Evolutionary conservation across 2,888 invertebrate genomes (phyloP).

Genomic region (Nymphalis polychloros): DNA sequence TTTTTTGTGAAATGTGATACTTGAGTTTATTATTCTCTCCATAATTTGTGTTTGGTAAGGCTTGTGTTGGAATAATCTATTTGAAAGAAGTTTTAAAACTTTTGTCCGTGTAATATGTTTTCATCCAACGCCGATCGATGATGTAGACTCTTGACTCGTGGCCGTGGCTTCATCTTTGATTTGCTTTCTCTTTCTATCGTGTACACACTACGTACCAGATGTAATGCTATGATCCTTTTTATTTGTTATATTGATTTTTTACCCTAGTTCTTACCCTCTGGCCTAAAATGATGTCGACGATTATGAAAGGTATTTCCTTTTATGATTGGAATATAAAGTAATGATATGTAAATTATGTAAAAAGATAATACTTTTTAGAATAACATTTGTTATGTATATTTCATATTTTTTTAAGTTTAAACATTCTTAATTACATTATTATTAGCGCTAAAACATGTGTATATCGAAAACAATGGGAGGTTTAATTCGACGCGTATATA

Average conservation of each 20-base stretch:
- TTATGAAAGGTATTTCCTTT: conserved; percentile 15
- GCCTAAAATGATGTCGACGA: conserved; percentile 37
- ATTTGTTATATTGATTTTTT: conserved; percentile 78
- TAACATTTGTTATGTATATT: too few relatives aligned
- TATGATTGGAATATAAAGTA: not conserved
- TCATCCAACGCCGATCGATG: conserved; percentile 69
- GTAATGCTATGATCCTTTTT: conserved; percentile 65
- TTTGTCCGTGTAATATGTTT: conserved; percentile 36
- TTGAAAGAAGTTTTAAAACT: conserved; percentile 33
- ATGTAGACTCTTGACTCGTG: conserved; percentile 75
- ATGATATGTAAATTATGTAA: too few relatives aligned
- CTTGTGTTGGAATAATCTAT: conserved; percentile 46
- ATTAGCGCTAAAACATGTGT: too few relatives aligned
- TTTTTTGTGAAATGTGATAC: conserved; percentile 61
- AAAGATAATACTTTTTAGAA: too few relatives aligned
- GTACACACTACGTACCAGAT: conserved; percentile 62
- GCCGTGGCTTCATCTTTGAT: conserved; percentile 62
- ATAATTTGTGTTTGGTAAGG: conserved; percentile 30
- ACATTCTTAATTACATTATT: too few relatives aligned
- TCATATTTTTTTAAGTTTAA: too few relatives aligned
- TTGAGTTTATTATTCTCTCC: conserved; percentile 38
- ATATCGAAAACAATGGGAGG: too few relatives aligned
- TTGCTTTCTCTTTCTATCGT: conserved; percentile 65
- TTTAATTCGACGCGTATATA: too few relatives aligned
- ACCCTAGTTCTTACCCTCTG: conserved; percentile 51